Evolutionary conservation across 2,888 invertebrate genomes (phyloP), one percentile per base, ranked within the genome.

Genomic region (Drosophila sordidula): DNA sequence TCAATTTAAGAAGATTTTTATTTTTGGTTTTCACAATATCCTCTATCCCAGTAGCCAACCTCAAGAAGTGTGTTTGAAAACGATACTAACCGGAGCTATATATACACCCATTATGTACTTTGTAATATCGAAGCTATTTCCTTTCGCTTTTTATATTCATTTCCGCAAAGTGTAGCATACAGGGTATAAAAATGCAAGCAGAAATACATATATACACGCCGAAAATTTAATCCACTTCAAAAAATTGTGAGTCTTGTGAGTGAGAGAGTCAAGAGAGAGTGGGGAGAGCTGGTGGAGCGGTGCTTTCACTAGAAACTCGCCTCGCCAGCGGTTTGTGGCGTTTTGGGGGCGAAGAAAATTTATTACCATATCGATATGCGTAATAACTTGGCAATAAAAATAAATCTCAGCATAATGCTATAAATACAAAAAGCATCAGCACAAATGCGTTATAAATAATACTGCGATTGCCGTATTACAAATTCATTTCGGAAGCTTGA

Each of bases 381-480:
- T 85, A 88, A 88, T 88, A 88, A 87, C 85, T 85, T 78, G 88
- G 85, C 88, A 80, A 87, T 87, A 87, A 87, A 87, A 88, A 87
- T 87, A 88, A 87, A 88, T 87, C 87, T 85, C 81, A 70, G 75
- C 65, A 75, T 78, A 78, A 87, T 75, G 85, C 81, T 73, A 87
- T 87, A 87, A 87, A 87, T 87, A 87, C 84, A 85, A 85, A 79
- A 83, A 77, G 65, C 78, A 78, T 80, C 80, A 83, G 84, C 78
- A 71, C 80, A 84, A 85, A 86, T 86, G 79, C 79, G 79, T 85
- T 82, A 84, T 85, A 85, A 84, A 84, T 84, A 84, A 84, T 84
- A 85, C 72, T 76, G 62, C 78, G 80, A 82, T 82, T 83, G 82
- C 70, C 75, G 68, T 75, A 75, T 75, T 75, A 75, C 81, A 85